Base-by-base conservation (phyloP, 2,888 invertebrate species). In the Fragum fragum region DNA sequence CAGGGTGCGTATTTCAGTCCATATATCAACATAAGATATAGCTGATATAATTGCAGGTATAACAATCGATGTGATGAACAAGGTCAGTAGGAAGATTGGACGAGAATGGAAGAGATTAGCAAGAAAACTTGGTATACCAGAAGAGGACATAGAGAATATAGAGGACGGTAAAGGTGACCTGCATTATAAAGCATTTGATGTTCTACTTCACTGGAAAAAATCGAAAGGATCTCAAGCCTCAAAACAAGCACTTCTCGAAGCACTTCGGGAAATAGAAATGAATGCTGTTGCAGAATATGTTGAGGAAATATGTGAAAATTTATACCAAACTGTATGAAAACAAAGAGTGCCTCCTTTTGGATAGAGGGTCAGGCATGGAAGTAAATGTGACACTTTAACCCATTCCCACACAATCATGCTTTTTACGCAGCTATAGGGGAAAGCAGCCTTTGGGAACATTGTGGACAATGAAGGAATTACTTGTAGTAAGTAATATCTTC, bases 41-140 rank as follows among this genome's bases (percentile, higher is more conserved):
- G n/a, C n/a, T n/a, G n/a, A 36, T 36, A 9, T 36, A 3, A 18
- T 32, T 61, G 16, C 61, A 81, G 81, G 81, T n/a, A 77, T 81
- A 11, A 66, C 81, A 0, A 32, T 71, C 18, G 18, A 16, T 7
- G 52, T 81, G 9, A 36, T 81, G 3, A 1, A n/a, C 5, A 32
- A 57, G 18, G 78, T 82, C 42, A 66, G 75, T 23, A 28, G 39
- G 52, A n/a, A 53, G 21, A 18, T 78, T 18, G 81, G 81, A 1
- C 71, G n/a, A 2, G 53, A 82, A 53, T 82, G 81, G 81, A 74
- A 72, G 16, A 26, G 29, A n/a, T 42, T 82, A 11, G 61, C 72
- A 7, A 53, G 81, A 61, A n/a, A 32, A 28, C 69, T 82, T 3
- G 29, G 42, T 1, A 47, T 82, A 23, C 39, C 68, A 14, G 78